phyloP scores from a whole-genome alignment of 2,888 invertebrate genomes.

The Drosophila emarginata region DNA sequence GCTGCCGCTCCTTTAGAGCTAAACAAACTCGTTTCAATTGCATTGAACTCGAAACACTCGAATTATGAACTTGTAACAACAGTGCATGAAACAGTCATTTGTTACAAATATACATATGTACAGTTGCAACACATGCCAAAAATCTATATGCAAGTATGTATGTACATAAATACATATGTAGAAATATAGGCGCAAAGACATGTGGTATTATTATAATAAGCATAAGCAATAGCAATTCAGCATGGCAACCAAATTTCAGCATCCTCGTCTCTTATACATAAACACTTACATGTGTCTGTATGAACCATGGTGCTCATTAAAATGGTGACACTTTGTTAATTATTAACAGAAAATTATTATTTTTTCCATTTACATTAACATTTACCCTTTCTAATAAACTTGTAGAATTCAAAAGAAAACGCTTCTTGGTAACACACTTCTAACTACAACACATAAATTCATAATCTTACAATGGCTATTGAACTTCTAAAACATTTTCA shows the following conservation, averaged over 20 bases:
- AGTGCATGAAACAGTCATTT: slow-evolving; percentile 11
- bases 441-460: too few relatives aligned
- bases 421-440: too few relatives aligned
- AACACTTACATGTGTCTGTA: neutral
- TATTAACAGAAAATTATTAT: too few relatives aligned
- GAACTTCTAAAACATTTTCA: too few relatives aligned
- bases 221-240: slow-evolving; percentile 26
- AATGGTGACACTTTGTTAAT: neutral
- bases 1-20: slow-evolving; percentile 39
- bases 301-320: neutral
- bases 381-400: too few relatives aligned
- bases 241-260: slow-evolving; percentile 53
- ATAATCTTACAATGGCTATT: too few relatives aligned
- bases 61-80: slow-evolving; percentile 32
- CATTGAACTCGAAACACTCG: slow-evolving; percentile 52
- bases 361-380: too few relatives aligned
- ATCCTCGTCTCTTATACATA: slow-evolving; percentile 5
- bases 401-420: too few relatives aligned
- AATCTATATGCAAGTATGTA: slow-evolving; percentile 1
- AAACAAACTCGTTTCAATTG: slow-evolving; percentile 57
- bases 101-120: neutral
- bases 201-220: slow-evolving; percentile 13
- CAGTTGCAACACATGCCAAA: slow-evolving; percentile 18
- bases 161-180: neutral
- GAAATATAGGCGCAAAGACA: slow-evolving; percentile 4